phyloP scores from a whole-genome alignment of 1,140 invertebrate genomes.

The Gonioctena quinquepunctata region DNA sequence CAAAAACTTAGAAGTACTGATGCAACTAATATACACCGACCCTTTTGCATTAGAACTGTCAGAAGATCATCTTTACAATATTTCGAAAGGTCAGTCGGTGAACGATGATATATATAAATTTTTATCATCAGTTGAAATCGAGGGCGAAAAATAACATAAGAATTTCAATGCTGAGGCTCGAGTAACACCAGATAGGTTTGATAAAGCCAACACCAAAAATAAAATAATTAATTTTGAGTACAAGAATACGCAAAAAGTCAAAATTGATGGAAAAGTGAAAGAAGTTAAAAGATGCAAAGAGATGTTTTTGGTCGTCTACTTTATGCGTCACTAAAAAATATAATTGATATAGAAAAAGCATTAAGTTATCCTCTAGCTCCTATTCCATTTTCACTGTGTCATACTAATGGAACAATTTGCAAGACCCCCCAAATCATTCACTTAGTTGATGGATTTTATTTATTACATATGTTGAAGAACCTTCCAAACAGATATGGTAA shows the following conservation, averaged over 20 bases:
- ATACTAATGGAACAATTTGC: constrained; percentile 13
- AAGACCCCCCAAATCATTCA: constrained; percentile 13
- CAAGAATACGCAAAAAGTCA: constrained; percentile 20
- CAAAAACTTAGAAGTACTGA: background rate
- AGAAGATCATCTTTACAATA: constrained; percentile 19
- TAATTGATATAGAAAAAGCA: constrained; percentile 23
- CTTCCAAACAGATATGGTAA: constrained; percentile 15
- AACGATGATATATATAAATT: constrained; percentile 11
- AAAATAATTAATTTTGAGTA: constrained; percentile 26
- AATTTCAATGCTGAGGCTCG: constrained; percentile 17
- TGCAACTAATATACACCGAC: constrained; percentile 10
- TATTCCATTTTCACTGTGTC: constrained; percentile 14
- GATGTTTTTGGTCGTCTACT: constrained; percentile 23
- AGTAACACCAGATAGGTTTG: constrained; percentile 20
- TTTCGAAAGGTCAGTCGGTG: constrained; percentile 16
- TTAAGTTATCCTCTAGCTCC: constrained; percentile 21
- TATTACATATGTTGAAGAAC: constrained; percentile 13
- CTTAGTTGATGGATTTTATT: constrained; percentile 13
- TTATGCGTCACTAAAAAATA: constrained; percentile 22
- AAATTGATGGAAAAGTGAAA: constrained; percentile 21
- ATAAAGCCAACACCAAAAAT: constrained; percentile 18
- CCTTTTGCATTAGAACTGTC: constrained; percentile 10
- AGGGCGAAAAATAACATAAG: constrained; percentile 7
- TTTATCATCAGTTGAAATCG: constrained; percentile 25
- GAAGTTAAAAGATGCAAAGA: constrained; percentile 20